Evolutionary conservation across 2,888 invertebrate genomes (phyloP), one percentile per base, ranked within the genome.

Genomic region (Hydrotaea cyrtoneurina): DNA sequence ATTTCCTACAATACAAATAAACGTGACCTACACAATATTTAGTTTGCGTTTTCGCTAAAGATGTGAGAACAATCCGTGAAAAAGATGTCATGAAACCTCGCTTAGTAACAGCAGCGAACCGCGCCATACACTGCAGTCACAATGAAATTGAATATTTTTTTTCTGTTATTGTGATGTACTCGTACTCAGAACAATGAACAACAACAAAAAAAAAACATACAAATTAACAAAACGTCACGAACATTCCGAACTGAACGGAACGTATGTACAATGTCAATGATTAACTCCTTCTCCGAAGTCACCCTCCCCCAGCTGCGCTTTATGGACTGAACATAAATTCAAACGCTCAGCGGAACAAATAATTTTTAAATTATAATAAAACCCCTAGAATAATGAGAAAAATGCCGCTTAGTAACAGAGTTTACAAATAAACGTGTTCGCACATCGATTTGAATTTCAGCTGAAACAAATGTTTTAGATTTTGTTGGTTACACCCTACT

Each of bases 161-260:
- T 11, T 57, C 10, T 21, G 59, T 59, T 10, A 15, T 10, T 59
- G 26, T 13, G 59, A 59, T 59, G 50, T 50, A 50, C 50, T 50
- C 50, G n/a, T 50, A 50, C 59, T 15, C 15, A 26, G 8, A 26
- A 59, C 15, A 17, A 62, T 2, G 4, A 62, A 36, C n/a, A 62
- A 62, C 36, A 62, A 59, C 59, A 59, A 59, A 2, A 31, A 39
- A 39, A 39, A 39, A 3, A 39, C 1, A 39, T 39, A 39, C 21
- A 23, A 69, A 76, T 75, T 75, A n/a, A 50, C 57, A 50, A 75
- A 75, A 75, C 64, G 71, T 80, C 76, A 80, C 76, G 76, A 80
- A 76, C 17, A 76, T 71, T 62, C 39, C 76, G n/a, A n/a, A 39
- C 62, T 43, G 69, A 43, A 69, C 39, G 10, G 26, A 23, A 50